A percentile compares a stretch with the other conserved stretches of the same genome.
Evolutionary conservation across 2,888 invertebrate genomes (phyloP).

Genomic region (Trissolcus japonicus): DNA sequence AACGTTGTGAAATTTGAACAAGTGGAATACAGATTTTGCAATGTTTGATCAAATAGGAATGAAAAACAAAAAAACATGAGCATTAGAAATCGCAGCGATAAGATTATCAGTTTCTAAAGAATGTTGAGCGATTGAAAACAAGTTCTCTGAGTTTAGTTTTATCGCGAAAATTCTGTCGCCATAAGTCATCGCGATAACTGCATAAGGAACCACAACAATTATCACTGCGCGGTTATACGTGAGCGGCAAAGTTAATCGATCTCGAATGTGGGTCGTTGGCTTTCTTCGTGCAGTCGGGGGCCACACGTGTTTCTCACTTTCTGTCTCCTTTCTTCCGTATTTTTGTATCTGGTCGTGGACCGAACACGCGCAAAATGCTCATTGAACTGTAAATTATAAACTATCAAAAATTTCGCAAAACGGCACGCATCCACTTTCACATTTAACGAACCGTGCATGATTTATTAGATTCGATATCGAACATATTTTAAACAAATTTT

Average conservation of each 20-base stretch:
- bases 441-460: constrained; percentile 21
- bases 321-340: not conserved
- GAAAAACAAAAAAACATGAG: not conserved
- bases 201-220: constrained; percentile 26
- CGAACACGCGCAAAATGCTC: constrained; percentile 9
- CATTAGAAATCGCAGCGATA: not conserved
- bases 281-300: constrained; percentile 11
- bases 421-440: constrained; percentile 31
- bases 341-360: constrained; percentile 3
- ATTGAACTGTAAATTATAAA: constrained; percentile 32
- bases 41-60: no score
- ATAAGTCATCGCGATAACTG: constrained; percentile 17
- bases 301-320: constrained; percentile 4
- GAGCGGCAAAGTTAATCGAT: constrained; percentile 22
- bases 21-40: no score
- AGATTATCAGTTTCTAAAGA: constrained; percentile 2
- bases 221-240: constrained; percentile 8
- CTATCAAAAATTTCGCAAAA: constrained; percentile 13
- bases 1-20: no score
- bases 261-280: constrained; percentile 26
- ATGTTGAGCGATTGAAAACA: not conserved
- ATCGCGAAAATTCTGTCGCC: constrained; percentile 7
- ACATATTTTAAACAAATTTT: not conserved
- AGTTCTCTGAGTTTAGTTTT: constrained; percentile 6
- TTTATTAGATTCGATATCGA: not conserved